Base-by-base conservation (phyloP, 2,888 invertebrate species). In the Callimorpha dominula region DNA sequence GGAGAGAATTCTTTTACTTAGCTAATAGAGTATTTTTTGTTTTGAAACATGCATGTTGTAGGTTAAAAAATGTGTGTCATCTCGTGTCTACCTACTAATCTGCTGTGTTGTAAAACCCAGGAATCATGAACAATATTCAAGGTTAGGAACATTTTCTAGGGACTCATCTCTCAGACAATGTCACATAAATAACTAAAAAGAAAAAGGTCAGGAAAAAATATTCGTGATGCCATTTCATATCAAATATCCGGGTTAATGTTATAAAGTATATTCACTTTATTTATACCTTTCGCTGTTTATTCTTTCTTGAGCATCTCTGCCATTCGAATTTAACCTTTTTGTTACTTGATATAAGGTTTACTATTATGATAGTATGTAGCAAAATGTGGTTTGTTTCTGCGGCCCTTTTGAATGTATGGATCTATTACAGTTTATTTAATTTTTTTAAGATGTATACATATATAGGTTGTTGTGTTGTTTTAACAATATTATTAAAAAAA, bases 381-480 rank as follows among this genome's bases (percentile, higher is more conserved):
- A 78, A 80, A 76, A 73, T 65, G 75, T 67, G 72, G 68, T 78
- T 81, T 76, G 84, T 78, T 77, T 82, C 79, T 82, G 87, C 82
- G 90, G 90, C 91, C 90, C 91, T 91, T 92, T 90, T 90, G 88
- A 91, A 90, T 91, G 90, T 92, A 91, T 93, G 92, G 93, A 91
- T 94, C 93, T 92, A 91, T 93, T 91, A 91, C 91, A 89, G 89
- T 90, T 90, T 87, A 89, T 90, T 85, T 90, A 85, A 88, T 90
- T 81, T 78, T 88, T 82, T 76, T 88, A 90, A 91, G 14, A 46
- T 60, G 49, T 65, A 90, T 87, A 79, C 74, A 72, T 80, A 65
- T 81, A 93, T 86, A 93, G 91, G 89, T 9, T 91, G 94, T 70
- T 88, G 70, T 64, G 54, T 71, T 79, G 75, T 73, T 65, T 7